Evolutionary conservation across 2,888 invertebrate genomes (phyloP), one percentile per base, ranked within the genome.

Genomic region (Smittia aterrima): DNA sequence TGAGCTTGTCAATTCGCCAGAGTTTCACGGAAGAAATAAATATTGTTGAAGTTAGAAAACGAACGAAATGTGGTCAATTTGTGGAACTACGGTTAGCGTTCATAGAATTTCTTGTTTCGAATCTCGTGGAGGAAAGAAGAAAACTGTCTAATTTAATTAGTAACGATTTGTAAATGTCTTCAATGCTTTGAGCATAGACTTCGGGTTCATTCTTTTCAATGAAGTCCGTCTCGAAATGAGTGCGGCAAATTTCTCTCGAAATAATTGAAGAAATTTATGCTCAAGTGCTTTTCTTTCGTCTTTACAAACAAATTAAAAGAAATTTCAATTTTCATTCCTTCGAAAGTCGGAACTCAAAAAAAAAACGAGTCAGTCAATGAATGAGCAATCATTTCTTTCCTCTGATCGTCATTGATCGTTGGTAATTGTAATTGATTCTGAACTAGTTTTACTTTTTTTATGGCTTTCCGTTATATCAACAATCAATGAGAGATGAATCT

Each of bases 141-240:
- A 58, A 58, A 27, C 27, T 64, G 64, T 64, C 64, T 64, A 64
- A 64, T 64, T 64, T 27, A 64, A 64, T 64, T 64, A 64, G 64
- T 64, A 64, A 64, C 64, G 64, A 64, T 64, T 64, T 64, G 64
- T 64, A 58, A 58, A 58, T 58, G 58, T 58, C 58, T 58, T 47
- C 47, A 47, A n/a, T 38, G 38, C 38, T n/a, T n/a, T n/a, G n/a
- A 3, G 32, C 32, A 32, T 32, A 32, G 9, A 9, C n/a, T n/a
- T 32, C 32, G 32, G 32, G 32, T 47, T 47, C 47, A 47, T 47
- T 47, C n/a, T 47, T 47, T 47, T n/a, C n/a, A n/a, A n/a, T n/a
- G n/a, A 11, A 9, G 32, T 47, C 47, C 47, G 47, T 16, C 11
- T 47, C 16, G 13, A 47, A 47, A 6, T n/a, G 32, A 13, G 47